These are phyloP conservation scores for Natator depressus DNA, from an alignment of 2,113 vertebrate genomes.

Conservation along the genomic window DNA sequence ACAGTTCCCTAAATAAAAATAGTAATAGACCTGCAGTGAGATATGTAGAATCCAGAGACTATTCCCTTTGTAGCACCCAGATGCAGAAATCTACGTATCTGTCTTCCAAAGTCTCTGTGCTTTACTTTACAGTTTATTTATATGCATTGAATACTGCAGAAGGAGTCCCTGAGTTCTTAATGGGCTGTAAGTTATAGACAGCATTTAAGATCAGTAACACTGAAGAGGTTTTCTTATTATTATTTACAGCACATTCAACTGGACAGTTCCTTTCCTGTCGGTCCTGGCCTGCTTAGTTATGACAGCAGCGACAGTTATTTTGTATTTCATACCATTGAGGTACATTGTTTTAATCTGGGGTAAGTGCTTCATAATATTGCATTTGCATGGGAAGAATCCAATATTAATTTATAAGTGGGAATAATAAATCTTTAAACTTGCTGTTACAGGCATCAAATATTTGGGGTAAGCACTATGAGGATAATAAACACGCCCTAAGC, in stretches of 20 bases:
- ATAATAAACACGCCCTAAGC: slow-evolving; percentile 38
- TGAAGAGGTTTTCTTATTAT: slow-evolving; percentile 20
- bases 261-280: slow-evolving; percentile 94
- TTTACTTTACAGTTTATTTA: not conserved
- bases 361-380: slow-evolving; percentile 78
- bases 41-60: not conserved
- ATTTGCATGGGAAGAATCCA: slow-evolving; percentile 40
- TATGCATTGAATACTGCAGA: not conserved
- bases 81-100: not conserved
- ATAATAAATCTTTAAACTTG: slow-evolving; percentile 33
- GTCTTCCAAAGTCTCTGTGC: not conserved
- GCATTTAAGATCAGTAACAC: not conserved
- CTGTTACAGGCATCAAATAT: slow-evolving; percentile 43
- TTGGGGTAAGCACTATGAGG: slow-evolving; percentile 1
- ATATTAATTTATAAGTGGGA: not conserved
- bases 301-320: slow-evolving; percentile 73
- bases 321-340: slow-evolving; percentile 91
- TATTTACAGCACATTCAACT: slow-evolving; percentile 91
- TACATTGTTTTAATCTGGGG: slow-evolving; percentile 96
- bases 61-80: not conserved
- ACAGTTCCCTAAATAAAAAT: not conserved
- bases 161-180: not conserved
- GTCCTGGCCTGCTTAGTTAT: slow-evolving; percentile 87
- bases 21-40: not conserved
- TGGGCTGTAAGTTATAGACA: not conserved